These are phyloP conservation scores for Halcyon smyrnensis DNA, from an alignment of 2,797 vertebrate species.

Conservation along the genomic window DNA sequence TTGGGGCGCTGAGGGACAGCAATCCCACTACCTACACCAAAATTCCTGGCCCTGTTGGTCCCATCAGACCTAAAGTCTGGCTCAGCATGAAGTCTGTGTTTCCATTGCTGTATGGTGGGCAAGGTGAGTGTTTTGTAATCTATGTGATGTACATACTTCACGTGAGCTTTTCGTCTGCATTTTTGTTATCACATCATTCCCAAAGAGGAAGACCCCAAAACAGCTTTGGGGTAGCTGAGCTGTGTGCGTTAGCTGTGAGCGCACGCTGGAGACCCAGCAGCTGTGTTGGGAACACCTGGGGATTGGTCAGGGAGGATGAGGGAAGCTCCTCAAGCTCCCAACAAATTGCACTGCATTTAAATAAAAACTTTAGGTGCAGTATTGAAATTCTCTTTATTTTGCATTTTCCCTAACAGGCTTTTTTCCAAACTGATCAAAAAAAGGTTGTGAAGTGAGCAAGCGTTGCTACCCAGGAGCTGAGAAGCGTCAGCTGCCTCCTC, in stretches of 20 bases:
- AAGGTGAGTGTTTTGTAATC: background rate
- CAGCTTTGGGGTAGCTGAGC: background rate
- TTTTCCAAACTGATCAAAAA: background rate
- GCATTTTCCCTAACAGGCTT: background rate
- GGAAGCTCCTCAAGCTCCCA: background rate
- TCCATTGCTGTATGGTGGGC: background rate
- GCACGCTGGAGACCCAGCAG: background rate
- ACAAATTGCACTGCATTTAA: background rate
- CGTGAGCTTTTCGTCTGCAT: background rate
- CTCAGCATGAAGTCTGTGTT: background rate
- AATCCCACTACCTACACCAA: background rate
- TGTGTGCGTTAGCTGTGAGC: background rate
- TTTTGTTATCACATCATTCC: background rate
- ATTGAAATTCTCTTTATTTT: background rate
- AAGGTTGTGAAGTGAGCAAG: background rate
- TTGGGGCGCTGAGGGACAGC: background rate
- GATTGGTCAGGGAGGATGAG: background rate
- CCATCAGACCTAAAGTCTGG: background rate
- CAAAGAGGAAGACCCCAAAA: background rate
- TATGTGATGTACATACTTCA: rapidly evolving
- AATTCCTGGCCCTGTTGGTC: background rate
- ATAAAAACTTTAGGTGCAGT: background rate
- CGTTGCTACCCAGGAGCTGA: background rate
- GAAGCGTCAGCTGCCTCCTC: background rate
- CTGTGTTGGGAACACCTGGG: background rate